phyloP scores from a whole-genome alignment of 2,888 invertebrate species.

The Dasypogon diadema region DNA sequence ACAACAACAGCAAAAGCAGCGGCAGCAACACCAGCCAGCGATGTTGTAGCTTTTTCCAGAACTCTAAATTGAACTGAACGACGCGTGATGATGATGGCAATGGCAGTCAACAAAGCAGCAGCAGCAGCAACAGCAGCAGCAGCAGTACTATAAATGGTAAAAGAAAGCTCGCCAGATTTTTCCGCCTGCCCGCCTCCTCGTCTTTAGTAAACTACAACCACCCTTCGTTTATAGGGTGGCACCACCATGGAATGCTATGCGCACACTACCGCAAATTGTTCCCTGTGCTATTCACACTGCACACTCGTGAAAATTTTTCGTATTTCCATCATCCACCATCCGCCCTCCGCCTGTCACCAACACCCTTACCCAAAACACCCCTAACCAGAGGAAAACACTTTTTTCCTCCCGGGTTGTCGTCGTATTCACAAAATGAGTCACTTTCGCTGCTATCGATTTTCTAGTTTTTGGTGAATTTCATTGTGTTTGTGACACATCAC shows the following conservation, averaged over 20 bases:
- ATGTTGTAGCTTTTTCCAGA: background rate
- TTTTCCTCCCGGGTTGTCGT: conserved; percentile 46
- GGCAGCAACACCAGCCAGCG: conserved; percentile 4
- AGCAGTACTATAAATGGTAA: conserved; percentile 9
- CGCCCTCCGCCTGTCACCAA: background rate
- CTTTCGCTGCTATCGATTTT: conserved; percentile 60
- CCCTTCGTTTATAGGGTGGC: conserved; percentile 22
- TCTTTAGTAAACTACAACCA: conserved; percentile 11
- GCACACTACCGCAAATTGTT: conserved; percentile 25
- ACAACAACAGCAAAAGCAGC: conserved; percentile 3
- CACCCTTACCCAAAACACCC: background rate
- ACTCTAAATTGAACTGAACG: conserved; percentile 46
- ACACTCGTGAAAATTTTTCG: conserved; percentile 29
- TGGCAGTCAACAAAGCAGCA: conserved; percentile 46
- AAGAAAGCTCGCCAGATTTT: conserved; percentile 29
- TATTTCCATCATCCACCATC: conserved; percentile 23
- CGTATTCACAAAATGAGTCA: conserved; percentile 58
- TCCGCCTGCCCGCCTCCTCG: conserved; percentile 21
- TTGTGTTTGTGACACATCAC: background rate
- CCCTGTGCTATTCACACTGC: background rate
- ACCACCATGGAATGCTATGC: conserved; percentile 30
- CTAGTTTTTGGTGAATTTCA: conserved; percentile 52
- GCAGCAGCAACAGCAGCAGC: conserved; percentile 9
- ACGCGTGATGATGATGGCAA: conserved; percentile 49
- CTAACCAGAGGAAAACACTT: conserved; percentile 8